These are phyloP conservation scores for Falcunculus frontatus DNA, from an alignment of 2,113 vertebrate genomes.

Conservation along the genomic window DNA sequence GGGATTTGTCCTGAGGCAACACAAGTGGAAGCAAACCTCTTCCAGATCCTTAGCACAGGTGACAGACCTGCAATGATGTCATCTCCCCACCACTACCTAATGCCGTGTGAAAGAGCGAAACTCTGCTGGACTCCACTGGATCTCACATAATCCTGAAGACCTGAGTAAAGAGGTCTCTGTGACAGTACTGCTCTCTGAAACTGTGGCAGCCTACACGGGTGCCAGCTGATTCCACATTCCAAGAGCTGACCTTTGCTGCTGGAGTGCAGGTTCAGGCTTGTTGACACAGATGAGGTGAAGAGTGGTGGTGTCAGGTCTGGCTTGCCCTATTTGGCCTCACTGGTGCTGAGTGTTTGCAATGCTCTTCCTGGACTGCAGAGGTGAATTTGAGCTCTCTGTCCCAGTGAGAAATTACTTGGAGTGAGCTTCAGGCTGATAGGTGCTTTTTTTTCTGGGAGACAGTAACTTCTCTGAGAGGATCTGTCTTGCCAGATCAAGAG, in stretches of 20 bases:
- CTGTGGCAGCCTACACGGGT: background rate
- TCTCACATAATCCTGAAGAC: background rate
- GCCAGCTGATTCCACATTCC: background rate
- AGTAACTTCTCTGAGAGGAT: background rate
- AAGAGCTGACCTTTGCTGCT: background rate
- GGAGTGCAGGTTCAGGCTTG: background rate
- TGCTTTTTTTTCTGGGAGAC: background rate
- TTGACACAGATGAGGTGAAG: background rate
- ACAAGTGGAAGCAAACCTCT: background rate
- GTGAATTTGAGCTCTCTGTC: background rate
- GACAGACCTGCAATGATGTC: background rate
- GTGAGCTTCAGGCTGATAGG: background rate
- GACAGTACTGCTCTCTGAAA: background rate
- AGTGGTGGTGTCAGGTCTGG: background rate
- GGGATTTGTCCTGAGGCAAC: background rate
- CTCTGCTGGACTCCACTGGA: background rate
- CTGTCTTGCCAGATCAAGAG: background rate
- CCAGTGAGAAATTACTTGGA: background rate
- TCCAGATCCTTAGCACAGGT: rapidly evolving
- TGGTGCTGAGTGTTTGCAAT: background rate
- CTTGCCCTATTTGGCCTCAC: background rate
- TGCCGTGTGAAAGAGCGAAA: background rate
- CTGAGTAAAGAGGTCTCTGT: background rate
- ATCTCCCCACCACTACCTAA: background rate
- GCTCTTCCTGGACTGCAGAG: background rate